Percentiles rank a stretch among this genome's conserved stretches.
phyloP scores from a whole-genome alignment of 2,888 invertebrate genomes.

The Chrysomela aeneicollis region DNA sequence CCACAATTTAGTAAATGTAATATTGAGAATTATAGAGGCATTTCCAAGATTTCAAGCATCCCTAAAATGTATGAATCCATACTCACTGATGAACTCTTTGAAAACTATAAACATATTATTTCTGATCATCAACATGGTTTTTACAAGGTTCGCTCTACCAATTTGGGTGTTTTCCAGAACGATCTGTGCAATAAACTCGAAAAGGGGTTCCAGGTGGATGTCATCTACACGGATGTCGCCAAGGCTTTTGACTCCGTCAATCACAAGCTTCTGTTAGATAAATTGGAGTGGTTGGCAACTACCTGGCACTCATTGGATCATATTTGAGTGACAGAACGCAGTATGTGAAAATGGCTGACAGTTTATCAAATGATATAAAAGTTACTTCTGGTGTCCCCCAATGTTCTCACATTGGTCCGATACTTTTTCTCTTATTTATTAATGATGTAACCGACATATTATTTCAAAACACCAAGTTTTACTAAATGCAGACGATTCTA shows the following conservation, averaged over 20 bases:
- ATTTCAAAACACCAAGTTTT: slow-evolving; percentile 3
- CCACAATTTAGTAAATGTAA: no score
- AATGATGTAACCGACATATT: background rate
- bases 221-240: background rate
- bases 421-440: slow-evolving; percentile 5
- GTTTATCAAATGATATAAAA: background rate
- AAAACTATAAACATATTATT: no score
- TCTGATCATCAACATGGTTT: no score
- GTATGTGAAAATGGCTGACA: slow-evolving; percentile 1
- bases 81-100: no score
- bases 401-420: slow-evolving; percentile 1
- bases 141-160: no score
- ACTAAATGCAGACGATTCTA: background rate
- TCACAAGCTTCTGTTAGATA: background rate
- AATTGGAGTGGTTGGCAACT: background rate
- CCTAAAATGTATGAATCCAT: no score
- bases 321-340: slow-evolving; percentile 1
- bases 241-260: background rate
- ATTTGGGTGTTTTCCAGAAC: no score
- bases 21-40: no score
- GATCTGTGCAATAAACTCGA: slow-evolving; percentile 1
- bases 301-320: background rate
- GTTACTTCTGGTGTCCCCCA: background rate
- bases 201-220: no score
- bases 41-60: no score